Evolutionary conservation across 2,797 vertebrate genomes (phyloP).

Genomic region (Myiothlypis chrysogaster): DNA sequence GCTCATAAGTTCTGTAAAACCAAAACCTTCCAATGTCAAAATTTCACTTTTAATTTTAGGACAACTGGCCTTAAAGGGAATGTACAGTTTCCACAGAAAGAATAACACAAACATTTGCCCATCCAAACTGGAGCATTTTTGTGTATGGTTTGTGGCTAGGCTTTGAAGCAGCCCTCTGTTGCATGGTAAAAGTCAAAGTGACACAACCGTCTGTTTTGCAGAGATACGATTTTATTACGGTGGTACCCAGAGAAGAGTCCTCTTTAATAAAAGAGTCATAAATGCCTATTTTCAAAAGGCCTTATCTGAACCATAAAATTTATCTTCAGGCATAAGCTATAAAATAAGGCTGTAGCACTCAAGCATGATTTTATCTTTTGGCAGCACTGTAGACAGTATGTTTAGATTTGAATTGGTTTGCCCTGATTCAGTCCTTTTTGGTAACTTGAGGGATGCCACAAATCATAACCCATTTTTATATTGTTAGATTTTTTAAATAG

Average conservation of each 20-base stretch:
- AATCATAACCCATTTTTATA: neutral
- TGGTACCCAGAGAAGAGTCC: neutral
- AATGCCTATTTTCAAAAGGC: conserved; percentile 15
- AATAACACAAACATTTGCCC: neutral
- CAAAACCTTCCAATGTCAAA: neutral
- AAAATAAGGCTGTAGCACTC: neutral
- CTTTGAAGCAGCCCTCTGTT: neutral
- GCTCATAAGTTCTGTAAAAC: neutral
- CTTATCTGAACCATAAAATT: conserved; percentile 31
- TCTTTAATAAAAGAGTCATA: conserved; percentile 31
- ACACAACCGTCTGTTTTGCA: neutral
- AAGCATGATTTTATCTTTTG: neutral
- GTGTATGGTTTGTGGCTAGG: neutral
- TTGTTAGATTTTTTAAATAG: neutral
- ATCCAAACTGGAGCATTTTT: neutral
- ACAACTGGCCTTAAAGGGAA: neutral
- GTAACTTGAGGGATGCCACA: neutral
- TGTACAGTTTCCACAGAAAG: neutral
- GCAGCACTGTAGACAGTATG: neutral
- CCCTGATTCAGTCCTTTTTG: neutral
- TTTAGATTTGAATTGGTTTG: conserved; percentile 2
- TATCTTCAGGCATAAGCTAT: neutral
- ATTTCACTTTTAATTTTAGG: neutral
- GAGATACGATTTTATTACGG: neutral
- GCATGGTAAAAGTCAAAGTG: neutral